These are phyloP conservation scores for Athrips mouffetella DNA, from an alignment of 2,888 invertebrate genomes.

Conservation along the genomic window DNA sequence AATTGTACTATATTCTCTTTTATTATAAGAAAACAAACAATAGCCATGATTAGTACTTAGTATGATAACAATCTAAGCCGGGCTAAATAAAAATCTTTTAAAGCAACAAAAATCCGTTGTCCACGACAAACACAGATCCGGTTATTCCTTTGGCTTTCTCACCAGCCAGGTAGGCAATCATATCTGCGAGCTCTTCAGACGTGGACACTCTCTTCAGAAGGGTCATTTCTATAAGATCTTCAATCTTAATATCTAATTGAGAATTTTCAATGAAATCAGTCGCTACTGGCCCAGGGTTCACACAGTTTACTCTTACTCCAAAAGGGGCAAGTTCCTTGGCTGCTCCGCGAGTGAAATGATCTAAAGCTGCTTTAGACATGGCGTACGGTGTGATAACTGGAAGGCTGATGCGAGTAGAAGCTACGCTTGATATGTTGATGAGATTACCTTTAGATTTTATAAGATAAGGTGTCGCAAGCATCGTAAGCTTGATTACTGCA, in stretches of 20 bases:
- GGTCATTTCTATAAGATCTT: too few species aligned
- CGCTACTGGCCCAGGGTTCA: conserved; percentile 85
- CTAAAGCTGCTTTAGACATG: conserved; percentile 85
- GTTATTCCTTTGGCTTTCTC: conserved; percentile 32
- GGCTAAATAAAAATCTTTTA: too few species aligned
- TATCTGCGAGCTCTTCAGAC: conserved; percentile 32
- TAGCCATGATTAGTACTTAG: too few species aligned
- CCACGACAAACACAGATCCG: conserved; percentile 28
- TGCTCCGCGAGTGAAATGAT: conserved; percentile 84
- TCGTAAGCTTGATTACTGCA: too few species aligned
- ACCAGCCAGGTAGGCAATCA: conserved; percentile 30
- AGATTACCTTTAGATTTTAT: too few species aligned
- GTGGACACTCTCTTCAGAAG: conserved; percentile 23
- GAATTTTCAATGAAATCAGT: conserved; percentile 44
- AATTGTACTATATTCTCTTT: too few species aligned
- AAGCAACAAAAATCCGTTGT: conserved; percentile 26
- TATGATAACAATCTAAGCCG: too few species aligned
- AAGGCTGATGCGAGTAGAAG: too few species aligned
- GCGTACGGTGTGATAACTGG: conserved; percentile 66
- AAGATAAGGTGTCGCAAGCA: too few species aligned
- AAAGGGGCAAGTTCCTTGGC: conserved; percentile 80
- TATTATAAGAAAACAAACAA: too few species aligned
- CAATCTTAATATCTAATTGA: conserved; percentile 59
- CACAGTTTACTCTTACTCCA: conserved; percentile 82
- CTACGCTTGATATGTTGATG: too few species aligned